These are phyloP conservation scores for Porites rus DNA, from an alignment of 92 coral and sea anemone species.

Conservation along the genomic window DNA sequence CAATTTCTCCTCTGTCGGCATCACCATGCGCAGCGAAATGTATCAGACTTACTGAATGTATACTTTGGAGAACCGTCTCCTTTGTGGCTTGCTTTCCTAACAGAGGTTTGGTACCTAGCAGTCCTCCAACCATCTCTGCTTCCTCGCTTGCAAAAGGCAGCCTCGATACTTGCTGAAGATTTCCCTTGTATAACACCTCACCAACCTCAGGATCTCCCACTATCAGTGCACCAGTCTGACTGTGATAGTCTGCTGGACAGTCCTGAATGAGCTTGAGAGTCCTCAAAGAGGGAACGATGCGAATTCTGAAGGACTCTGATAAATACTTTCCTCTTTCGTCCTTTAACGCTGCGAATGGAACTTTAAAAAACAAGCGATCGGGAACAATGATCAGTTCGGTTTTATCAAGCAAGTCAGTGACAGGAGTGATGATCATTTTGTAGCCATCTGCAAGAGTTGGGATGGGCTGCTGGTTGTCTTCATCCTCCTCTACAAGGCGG, in stretches of 20 bases:
- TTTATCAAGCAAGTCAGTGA: neutral
- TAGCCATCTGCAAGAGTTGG: neutral
- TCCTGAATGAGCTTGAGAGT: constrained; percentile 22
- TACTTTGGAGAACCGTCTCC: too few species aligned
- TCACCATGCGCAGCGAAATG: too few species aligned
- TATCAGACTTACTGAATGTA: too few species aligned
- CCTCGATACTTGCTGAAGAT: too few species aligned
- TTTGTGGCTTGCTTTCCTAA: too few species aligned
- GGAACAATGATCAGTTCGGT: neutral
- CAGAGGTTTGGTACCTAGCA: too few species aligned
- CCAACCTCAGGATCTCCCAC: constrained; percentile 4
- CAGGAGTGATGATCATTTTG: constrained; percentile 1
- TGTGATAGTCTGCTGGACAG: constrained; percentile 19
- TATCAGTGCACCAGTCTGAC: constrained; percentile 16
- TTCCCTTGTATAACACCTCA: too few species aligned
- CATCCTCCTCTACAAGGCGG: neutral
- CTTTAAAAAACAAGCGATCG: neutral
- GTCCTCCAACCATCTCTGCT: too few species aligned
- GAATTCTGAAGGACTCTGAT: neutral
- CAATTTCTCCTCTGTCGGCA: too few species aligned
- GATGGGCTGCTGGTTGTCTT: neutral
- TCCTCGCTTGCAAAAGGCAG: neutral
- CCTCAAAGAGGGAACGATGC: constrained; percentile 22
- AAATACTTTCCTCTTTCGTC: too few species aligned
- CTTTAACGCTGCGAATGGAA: too few species aligned